Conservation (phyloP, 1,140 invertebrate species). For the Belonocnema kinseyi region DNA sequence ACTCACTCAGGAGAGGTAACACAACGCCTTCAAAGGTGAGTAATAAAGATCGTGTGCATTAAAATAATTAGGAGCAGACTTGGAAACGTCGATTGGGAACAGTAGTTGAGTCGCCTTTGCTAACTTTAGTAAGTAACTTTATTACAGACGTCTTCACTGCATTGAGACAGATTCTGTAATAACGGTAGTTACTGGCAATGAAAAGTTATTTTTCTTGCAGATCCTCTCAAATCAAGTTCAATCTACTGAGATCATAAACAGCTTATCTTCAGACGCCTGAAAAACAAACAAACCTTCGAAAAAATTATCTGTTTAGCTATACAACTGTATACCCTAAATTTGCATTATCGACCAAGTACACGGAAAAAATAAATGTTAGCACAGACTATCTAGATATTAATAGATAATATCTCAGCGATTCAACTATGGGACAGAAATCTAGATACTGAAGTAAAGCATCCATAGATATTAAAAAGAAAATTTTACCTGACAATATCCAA, state of each 20-base stretch:
- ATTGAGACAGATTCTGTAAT: constrained; percentile 15
- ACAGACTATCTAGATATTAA: no score
- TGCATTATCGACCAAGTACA: no score
- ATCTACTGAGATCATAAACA: not conserved
- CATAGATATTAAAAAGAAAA: no score
- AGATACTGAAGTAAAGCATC: no score
- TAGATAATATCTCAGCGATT: no score
- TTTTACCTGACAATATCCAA: no score
- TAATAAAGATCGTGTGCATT: constrained; percentile 21
- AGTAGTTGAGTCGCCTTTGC: constrained; percentile 18
- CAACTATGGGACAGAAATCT: no score
- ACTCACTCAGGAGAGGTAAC: not conserved
- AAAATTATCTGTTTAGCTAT: no score
- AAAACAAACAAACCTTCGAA: not conserved
- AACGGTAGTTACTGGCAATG: not conserved
- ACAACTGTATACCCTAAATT: no score
- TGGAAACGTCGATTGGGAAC: not conserved
- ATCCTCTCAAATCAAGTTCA: not conserved
- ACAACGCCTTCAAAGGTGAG: not conserved
- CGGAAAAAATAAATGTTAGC: no score
- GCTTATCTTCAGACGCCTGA: not conserved
- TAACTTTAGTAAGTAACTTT: constrained; percentile 22
- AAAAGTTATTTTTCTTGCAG: not conserved
- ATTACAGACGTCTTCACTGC: constrained; percentile 15
- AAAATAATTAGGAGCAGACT: constrained; percentile 22